Conservation (phyloP, 2,797 vertebrate species). For the Sylvia borin region DNA sequence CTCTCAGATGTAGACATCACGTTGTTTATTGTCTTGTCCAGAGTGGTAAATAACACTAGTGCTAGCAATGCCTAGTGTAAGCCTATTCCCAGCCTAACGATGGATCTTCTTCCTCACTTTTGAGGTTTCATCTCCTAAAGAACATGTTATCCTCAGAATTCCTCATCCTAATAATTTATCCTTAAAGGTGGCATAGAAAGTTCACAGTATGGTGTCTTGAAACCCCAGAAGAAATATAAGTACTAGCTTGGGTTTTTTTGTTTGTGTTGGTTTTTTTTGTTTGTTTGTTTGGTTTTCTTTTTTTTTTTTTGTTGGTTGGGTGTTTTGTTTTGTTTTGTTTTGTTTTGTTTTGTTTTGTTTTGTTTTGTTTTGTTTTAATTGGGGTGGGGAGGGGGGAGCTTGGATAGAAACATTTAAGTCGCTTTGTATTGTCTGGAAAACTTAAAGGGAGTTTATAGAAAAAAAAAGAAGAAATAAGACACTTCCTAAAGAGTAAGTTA, state of each 20-base stretch:
- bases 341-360: no score
- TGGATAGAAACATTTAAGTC: background rate
- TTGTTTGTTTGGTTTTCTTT: no score
- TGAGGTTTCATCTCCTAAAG: background rate
- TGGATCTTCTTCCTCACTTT: background rate
- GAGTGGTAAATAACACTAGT: background rate
- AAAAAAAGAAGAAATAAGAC: background rate
- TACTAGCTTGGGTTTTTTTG: background rate
- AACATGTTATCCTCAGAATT: background rate
- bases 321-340: no score
- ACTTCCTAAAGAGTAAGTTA: background rate
- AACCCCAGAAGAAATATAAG: background rate
- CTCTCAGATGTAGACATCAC: background rate
- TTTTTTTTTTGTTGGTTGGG: background rate
- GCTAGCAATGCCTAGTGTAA: background rate
- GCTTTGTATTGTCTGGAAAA: background rate
- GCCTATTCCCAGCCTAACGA: background rate
- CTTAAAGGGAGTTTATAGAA: background rate
- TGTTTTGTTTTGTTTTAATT: no score
- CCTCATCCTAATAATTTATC: background rate
- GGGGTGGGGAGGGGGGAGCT: accelerated
- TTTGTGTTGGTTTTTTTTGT: no score
- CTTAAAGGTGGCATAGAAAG: background rate
- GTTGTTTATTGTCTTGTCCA: background rate
- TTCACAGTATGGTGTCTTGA: background rate